A percentile compares a stretch with the other conserved stretches of the same genome.
Conservation (phyloP, 2,797 vertebrate genomes). For the Euthynnus affinis region DNA sequence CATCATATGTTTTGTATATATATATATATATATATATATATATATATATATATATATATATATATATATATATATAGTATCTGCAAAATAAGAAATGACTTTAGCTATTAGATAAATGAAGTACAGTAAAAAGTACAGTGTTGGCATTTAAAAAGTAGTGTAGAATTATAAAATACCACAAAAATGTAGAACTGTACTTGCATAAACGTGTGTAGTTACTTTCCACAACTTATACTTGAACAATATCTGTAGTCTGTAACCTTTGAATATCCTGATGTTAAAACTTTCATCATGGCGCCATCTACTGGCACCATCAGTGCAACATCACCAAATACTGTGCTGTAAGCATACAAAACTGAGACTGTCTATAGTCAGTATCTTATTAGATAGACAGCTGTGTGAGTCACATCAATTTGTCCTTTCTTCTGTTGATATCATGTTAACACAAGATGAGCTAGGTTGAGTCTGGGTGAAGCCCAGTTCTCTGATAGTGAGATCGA, state of each 20-base stretch:
- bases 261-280: background rate
- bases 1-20: too few relatives aligned
- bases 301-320: constrained; percentile 37
- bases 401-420: background rate
- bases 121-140: background rate
- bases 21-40: too few relatives aligned
- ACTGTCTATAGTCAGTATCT: background rate
- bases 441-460: too few relatives aligned
- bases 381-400: background rate
- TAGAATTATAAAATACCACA: background rate
- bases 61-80: background rate
- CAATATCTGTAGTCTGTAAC: background rate
- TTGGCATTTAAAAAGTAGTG: background rate
- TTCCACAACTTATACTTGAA: background rate
- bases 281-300: constrained; percentile 8
- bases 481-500: too few relatives aligned
- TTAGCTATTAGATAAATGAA: too few relatives aligned
- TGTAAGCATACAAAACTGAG: too few relatives aligned
- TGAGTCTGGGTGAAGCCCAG: too few relatives aligned
- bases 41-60: too few relatives aligned
- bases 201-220: background rate
- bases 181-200: background rate
- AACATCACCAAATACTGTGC: background rate
- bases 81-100: background rate
- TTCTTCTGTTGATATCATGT: background rate